Evolutionary conservation across 2,113 vertebrate species (phyloP).

Genomic region (Perccottus glenii): DNA sequence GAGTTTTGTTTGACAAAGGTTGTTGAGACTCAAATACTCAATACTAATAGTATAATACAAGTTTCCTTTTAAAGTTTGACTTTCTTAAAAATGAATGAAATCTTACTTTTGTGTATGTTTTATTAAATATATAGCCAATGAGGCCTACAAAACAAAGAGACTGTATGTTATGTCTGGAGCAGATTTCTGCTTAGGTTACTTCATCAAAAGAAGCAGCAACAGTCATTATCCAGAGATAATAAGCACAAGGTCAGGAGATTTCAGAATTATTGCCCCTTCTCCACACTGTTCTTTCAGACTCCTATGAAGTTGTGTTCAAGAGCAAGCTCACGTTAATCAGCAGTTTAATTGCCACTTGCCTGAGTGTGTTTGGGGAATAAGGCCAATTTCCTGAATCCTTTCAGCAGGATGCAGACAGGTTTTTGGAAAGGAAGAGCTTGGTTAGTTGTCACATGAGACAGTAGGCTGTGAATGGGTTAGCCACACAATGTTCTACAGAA

Average conservation of each 20-base stretch:
- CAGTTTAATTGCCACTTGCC: conserved; percentile 79
- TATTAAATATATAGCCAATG: conserved; percentile 1
- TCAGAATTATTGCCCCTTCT: conserved; percentile 71
- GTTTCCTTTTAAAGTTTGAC: no score
- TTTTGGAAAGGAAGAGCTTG: conserved; percentile 59
- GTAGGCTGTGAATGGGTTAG: background rate
- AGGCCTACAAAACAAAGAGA: conserved; percentile 20
- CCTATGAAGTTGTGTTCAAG: conserved; percentile 74
- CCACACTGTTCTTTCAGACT: conserved; percentile 66
- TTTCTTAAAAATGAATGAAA: no score
- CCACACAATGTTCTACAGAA: background rate
- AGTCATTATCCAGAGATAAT: conserved; percentile 77
- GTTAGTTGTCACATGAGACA: conserved; percentile 34
- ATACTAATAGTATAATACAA: no score
- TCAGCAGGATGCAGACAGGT: conserved; percentile 69
- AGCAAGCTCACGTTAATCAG: conserved; percentile 77
- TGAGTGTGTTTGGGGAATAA: conserved; percentile 74
- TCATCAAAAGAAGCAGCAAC: conserved; percentile 57
- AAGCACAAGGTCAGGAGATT: conserved; percentile 76
- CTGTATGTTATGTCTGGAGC: conserved; percentile 28
- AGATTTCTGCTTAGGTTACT: conserved; percentile 62
- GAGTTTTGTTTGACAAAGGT: no score
- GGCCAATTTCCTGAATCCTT: conserved; percentile 72
- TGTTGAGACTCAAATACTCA: no score
- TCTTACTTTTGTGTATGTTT: background rate